These are phyloP conservation scores for Idaea biselata DNA, from an alignment of 2,888 invertebrate species.

Conservation along the genomic window DNA sequence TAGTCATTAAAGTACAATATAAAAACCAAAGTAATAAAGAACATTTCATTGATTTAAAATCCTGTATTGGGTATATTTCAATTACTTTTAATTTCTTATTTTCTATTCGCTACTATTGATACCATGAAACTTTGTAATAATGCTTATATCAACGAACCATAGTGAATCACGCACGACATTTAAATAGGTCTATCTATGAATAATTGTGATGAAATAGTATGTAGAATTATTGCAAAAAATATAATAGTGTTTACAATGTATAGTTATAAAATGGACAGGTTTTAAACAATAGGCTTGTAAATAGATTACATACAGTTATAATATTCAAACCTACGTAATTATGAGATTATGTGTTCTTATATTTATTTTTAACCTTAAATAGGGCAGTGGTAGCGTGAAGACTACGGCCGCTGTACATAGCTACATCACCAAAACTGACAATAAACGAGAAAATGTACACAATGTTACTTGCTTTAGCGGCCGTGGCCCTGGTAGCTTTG, in stretches of 20 bases:
- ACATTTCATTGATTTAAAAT: slow-evolving; percentile 27
- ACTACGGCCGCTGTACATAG: slow-evolving; percentile 11
- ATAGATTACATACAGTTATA: slow-evolving; percentile 34
- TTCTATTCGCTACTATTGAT: slow-evolving; percentile 23
- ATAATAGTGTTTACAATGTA: slow-evolving; percentile 32
- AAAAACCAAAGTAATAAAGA: slow-evolving; percentile 18
- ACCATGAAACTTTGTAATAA: not conserved
- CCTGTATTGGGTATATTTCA: slow-evolving; percentile 32
- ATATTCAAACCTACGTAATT: slow-evolving; percentile 33
- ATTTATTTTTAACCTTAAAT: slow-evolving; percentile 31
- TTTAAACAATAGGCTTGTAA: slow-evolving; percentile 33
- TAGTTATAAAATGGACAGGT: slow-evolving; percentile 57
- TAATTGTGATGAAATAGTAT: slow-evolving; percentile 27
- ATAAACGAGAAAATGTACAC: not conserved
- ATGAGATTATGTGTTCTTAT: slow-evolving; percentile 38
- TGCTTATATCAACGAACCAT: slow-evolving; percentile 16
- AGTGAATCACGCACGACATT: slow-evolving; percentile 25
- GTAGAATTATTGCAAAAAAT: slow-evolving; percentile 24
- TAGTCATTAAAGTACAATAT: slow-evolving; percentile 21
- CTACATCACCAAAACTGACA: slow-evolving; percentile 2
- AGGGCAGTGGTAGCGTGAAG: slow-evolving; percentile 41
- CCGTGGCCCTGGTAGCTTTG: not conserved
- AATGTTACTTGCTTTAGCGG: not conserved
- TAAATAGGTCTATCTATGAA: slow-evolving; percentile 24
- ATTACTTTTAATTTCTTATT: slow-evolving; percentile 47